These are phyloP conservation scores for Anneissia japonica DNA, from an alignment of 35 echinoderm and acorn worm genomes.

Conservation along the genomic window DNA sequence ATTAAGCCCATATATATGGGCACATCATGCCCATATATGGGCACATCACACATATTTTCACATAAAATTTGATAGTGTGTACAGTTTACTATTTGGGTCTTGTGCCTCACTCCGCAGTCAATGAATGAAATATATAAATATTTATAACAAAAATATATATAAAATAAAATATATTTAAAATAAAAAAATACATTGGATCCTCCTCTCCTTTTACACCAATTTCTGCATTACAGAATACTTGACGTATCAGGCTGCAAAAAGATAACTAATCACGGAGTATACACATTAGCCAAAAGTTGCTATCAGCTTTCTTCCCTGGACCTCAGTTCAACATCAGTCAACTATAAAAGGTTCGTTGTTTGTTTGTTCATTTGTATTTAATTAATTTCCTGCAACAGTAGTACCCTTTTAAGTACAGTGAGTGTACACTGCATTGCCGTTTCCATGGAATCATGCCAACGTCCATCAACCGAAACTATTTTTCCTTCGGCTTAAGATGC, in stretches of 20 bases:
- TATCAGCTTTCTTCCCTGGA: constrained; percentile 45
- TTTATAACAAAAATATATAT: background rate
- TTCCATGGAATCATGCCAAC: background rate
- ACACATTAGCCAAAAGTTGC: constrained; percentile 73
- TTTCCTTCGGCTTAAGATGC: background rate
- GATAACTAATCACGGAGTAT: constrained; percentile 76
- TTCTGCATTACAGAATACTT: constrained; percentile 35
- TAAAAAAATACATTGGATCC: background rate
- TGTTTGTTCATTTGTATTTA: background rate
- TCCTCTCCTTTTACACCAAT: background rate
- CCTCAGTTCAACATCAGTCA: constrained; percentile 75
- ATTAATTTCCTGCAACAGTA: background rate
- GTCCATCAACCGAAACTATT: background rate
- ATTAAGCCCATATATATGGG: no score
- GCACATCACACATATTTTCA: no score
- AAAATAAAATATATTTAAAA: background rate
- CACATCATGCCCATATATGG: no score
- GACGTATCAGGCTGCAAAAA: constrained; percentile 87
- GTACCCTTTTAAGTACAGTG: background rate
- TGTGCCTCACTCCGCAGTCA: background rate
- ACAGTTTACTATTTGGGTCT: background rate
- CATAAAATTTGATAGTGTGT: no score
- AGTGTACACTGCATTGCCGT: background rate
- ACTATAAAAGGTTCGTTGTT: constrained; percentile 66
- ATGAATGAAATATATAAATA: background rate